Conservation (phyloP, 2,888 invertebrate species). For the Polyommatus icarus region DNA sequence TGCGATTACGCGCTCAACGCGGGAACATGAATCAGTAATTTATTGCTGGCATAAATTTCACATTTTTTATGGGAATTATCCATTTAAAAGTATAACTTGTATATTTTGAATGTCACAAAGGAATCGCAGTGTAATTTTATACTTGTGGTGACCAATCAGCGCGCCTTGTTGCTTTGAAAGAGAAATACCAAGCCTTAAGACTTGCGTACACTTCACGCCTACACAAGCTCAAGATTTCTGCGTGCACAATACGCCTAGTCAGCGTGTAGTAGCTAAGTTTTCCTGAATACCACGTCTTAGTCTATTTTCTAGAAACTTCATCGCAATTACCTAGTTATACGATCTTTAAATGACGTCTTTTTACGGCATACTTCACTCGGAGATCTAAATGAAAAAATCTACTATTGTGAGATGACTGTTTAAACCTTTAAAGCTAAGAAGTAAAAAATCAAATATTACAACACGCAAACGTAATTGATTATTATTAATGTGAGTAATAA, state of each 20-base stretch:
- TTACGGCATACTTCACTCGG: not conserved
- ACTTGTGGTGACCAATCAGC: not conserved
- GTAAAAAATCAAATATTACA: no score
- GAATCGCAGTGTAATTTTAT: not conserved
- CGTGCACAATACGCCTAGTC: not conserved
- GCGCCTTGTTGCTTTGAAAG: not conserved
- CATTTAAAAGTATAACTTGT: not conserved
- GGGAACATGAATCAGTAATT: conserved; percentile 28
- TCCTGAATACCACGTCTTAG: not conserved
- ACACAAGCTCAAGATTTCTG: not conserved
- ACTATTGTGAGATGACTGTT: no score
- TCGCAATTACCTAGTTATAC: not conserved
- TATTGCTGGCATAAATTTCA: conserved; percentile 27
- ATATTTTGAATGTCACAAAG: not conserved
- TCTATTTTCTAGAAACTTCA: not conserved
- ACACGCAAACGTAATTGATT: no score
- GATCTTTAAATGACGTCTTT: not conserved
- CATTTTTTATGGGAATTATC: conserved; percentile 7
- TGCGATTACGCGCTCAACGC: conserved; percentile 27
- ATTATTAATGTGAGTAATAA: no score
- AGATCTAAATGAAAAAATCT: not conserved
- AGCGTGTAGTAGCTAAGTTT: not conserved
- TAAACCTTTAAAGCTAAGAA: no score
- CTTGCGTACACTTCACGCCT: not conserved
- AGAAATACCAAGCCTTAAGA: not conserved